A percentile compares a stretch with the other conserved stretches of the same genome.
These are phyloP conservation scores for Zaprionus bogoriensis DNA, from an alignment of 2,888 invertebrate species.

Conservation along the genomic window DNA sequence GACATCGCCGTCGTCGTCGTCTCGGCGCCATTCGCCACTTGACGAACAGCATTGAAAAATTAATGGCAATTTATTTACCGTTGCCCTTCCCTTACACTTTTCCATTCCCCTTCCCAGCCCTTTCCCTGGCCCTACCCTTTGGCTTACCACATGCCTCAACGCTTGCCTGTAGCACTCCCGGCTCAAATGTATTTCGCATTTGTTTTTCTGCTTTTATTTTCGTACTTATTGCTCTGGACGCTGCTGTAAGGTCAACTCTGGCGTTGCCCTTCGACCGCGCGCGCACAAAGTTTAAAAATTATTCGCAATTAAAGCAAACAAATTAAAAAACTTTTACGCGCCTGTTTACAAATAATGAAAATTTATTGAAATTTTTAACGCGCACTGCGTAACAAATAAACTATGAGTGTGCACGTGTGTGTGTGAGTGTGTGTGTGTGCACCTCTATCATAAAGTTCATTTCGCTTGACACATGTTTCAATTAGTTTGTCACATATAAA, in stretches of 20 bases:
- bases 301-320: conserved; percentile 79
- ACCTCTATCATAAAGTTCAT: conserved; percentile 17
- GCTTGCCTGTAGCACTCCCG: conserved; percentile 1
- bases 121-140: background rate
- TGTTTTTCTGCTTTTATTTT: conserved; percentile 13
- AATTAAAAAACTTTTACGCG: conserved; percentile 69
- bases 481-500: conserved; percentile 19
- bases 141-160: no score
- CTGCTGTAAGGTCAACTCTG: conserved; percentile 50
- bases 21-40: conserved; percentile 70
- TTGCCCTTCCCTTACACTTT: no score
- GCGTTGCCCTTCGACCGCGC: conserved; percentile 19
- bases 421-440: background rate
- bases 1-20: conserved; percentile 34
- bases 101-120: background rate
- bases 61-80: conserved; percentile 81
- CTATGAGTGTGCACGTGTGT: background rate
- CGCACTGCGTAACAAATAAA: conserved; percentile 26
- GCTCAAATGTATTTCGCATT: conserved; percentile 49
- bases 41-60: conserved; percentile 79
- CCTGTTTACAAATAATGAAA: conserved; percentile 61
- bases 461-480: conserved; percentile 38
- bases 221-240: background rate
- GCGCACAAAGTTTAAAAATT: conserved; percentile 67
- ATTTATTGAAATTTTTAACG: conserved; percentile 55